Base-by-base conservation (phyloP, 1,140 invertebrate species). In the Belonocnema kinseyi region DNA sequence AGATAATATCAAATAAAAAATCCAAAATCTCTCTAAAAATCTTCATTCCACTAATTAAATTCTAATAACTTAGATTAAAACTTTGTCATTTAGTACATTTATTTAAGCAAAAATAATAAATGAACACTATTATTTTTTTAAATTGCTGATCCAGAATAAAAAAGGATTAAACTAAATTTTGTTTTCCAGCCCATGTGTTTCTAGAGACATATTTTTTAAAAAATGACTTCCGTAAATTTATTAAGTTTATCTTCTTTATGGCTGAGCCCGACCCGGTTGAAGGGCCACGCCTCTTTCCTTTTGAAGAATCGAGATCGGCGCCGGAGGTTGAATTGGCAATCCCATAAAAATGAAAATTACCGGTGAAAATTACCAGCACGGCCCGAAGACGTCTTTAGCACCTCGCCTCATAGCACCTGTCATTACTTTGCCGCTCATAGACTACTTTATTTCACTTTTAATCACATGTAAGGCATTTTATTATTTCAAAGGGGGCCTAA, bases 271-370 rank as follows among this genome's bases (percentile, higher is more conserved):
- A 61, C n/a, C 61, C 61, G 61, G 14, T 66, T 66, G 26, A 66
- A 40, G 61, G 61, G 33, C 33, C 61, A 40, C 61, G 61, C 61
- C 26, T 33, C 21, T 14, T 61, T 66, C 13, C 21, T 66, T 66
- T 66, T 26, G 40, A 66, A 13, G 61, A 40, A 66, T 66, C 40
- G 13, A 66, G 26, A 66, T 40, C 61, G 61, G 61, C 61, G 61
- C 61, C 61, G 33, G 61, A 66, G 61, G 61, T 66, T 16, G 61
- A 66, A 66, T 66, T 40, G 61, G 61, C 61, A 66, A 66, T 66
- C 61, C 61, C 61, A 66, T 66, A 66, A 66, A 66, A 66, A 66
- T 66, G 61, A 66, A 66, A 66, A 66, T 66, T 66, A 66, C 61
- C 61, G 40, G 61, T 66, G 61, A 66, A 66, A 66, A 66, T 66